phyloP scores from a whole-genome alignment of 2,797 vertebrate genomes.

The Gouania willdenowi region DNA sequence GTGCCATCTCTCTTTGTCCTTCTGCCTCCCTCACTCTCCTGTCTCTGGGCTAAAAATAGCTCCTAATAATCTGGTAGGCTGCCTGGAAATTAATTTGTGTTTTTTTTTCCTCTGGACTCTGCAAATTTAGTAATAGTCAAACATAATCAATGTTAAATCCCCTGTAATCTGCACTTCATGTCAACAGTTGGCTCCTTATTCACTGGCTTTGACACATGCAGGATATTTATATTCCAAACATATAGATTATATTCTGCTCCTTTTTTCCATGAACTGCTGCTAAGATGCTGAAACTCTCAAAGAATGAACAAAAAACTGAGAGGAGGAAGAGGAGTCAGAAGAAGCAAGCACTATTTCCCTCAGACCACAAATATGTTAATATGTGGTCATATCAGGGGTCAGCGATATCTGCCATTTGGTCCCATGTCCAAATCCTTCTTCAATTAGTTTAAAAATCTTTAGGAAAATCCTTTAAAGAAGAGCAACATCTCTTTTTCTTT shows the following conservation, averaged over 20 bases:
- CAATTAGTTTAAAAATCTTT: not conserved
- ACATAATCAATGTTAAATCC: not conserved
- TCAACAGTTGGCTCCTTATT: not conserved
- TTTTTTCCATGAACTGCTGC: not conserved
- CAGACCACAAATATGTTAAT: not conserved
- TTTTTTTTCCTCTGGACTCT: not conserved
- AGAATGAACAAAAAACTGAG: no score
- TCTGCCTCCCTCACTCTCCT: not conserved
- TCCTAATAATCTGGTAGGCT: not conserved
- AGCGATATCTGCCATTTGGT: constrained; percentile 12
- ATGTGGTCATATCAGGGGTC: constrained; percentile 33
- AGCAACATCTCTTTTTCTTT: not conserved
- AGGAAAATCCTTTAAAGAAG: constrained; percentile 14
- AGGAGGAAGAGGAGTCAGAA: no score
- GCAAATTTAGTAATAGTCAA: not conserved
- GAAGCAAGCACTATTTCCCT: not conserved
- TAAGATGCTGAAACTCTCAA: not conserved
- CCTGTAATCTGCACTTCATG: constrained; percentile 1
- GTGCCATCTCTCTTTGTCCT: constrained; percentile 41
- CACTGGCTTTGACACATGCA: not conserved
- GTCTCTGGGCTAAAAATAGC: not conserved
- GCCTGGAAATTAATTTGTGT: not conserved
- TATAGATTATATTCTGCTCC: no score
- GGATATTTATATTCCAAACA: no score
- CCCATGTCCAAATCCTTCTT: constrained; percentile 24